A percentile compares a stretch with the other conserved stretches of the same genome.
Conservation (phyloP, 1,140 invertebrate genomes). For the Lerema accius region DNA sequence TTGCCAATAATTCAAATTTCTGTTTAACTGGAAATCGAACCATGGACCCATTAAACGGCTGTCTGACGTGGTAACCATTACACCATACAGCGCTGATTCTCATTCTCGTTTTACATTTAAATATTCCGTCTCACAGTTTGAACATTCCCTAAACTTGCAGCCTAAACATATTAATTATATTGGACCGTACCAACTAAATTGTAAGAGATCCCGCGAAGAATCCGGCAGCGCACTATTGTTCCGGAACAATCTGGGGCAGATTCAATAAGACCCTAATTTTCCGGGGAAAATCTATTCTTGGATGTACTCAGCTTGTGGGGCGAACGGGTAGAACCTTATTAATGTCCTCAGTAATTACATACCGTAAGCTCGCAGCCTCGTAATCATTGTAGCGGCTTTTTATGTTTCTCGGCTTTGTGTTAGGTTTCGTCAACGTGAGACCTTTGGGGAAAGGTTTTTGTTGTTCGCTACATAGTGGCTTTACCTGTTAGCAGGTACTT, state of each 20-base stretch:
- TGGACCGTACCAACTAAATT: constrained; percentile 6
- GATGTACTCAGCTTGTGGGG: constrained; percentile 27
- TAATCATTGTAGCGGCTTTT: constrained; percentile 13
- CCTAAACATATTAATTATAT: background rate
- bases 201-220: constrained; percentile 13
- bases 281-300: constrained; percentile 37
- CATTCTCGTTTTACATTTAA: background rate
- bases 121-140: too few relatives aligned
- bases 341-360: constrained; percentile 23
- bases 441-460: background rate
- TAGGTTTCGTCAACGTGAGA: constrained; percentile 8
- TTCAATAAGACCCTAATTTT: constrained; percentile 46
- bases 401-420: constrained; percentile 5
- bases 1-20: too few relatives aligned
- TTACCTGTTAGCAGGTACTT: background rate
- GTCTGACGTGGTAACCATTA: too few relatives aligned
- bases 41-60: too few relatives aligned
- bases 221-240: constrained; percentile 28
- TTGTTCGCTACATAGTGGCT: background rate
- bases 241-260: constrained; percentile 21
- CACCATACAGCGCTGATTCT: too few relatives aligned
- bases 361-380: background rate
- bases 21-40: too few relatives aligned
- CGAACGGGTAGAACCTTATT: constrained; percentile 28
- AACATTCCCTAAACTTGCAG: too few relatives aligned